Evolutionary conservation across 1,140 invertebrate species (phyloP).

Genomic region (Philopotamus ludificatus): DNA sequence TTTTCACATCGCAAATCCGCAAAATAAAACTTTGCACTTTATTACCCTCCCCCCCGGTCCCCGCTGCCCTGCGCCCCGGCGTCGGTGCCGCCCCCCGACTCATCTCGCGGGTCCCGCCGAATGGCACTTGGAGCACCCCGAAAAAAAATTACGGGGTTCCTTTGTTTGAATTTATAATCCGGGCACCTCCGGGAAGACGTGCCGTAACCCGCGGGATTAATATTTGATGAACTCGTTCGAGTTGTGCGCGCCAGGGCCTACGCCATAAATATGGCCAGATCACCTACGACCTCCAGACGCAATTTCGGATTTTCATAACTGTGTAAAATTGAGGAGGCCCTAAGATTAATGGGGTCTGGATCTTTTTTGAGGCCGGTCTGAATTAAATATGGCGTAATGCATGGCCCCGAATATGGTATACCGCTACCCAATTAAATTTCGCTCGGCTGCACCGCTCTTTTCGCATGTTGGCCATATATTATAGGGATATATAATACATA

Average conservation of each 20-base stretch:
- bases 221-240: constrained; percentile 9
- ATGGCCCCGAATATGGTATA: too few species aligned
- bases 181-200: neutral
- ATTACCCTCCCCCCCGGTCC: too few species aligned
- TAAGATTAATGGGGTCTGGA: too few species aligned
- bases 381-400: too few species aligned
- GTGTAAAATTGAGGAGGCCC: too few species aligned
- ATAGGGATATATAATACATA: too few species aligned
- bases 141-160: neutral
- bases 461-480: too few species aligned
- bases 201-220: neutral
- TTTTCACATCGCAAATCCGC: neutral
- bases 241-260: neutral
- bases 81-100: too few species aligned
- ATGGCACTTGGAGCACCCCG: neutral
- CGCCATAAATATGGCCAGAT: neutral
- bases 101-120: neutral
- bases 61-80: too few species aligned
- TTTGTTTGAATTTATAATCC: constrained; percentile 11
- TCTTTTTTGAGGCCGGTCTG: too few species aligned
- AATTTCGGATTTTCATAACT: constrained; percentile 8
- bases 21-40: constrained; percentile 2
- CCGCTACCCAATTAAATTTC: too few species aligned
- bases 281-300: neutral
- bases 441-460: too few species aligned